Conservation (phyloP, 2,888 invertebrate species). For the Phyllotreta cruciferae region DNA sequence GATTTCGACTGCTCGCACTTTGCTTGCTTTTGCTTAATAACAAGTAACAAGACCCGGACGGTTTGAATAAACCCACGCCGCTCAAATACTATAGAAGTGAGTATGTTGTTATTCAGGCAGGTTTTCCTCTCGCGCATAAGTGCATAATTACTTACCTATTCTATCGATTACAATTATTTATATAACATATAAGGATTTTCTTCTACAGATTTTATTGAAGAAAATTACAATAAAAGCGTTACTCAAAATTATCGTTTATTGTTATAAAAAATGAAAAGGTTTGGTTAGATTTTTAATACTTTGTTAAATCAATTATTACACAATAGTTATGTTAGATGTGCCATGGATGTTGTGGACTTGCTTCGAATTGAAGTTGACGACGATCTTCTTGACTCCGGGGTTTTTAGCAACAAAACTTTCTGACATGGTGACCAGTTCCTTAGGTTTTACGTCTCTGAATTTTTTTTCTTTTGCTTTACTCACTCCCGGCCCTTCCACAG, state of each 20-base stretch:
- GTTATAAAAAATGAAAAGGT: background rate
- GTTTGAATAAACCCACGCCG: too few relatives aligned
- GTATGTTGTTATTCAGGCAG: too few relatives aligned
- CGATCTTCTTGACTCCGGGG: constrained; percentile 69
- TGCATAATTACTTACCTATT: constrained; percentile 1
- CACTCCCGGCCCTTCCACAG: constrained; percentile 74
- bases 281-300: background rate
- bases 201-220: background rate
- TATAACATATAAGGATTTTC: constrained; percentile 3
- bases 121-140: too few relatives aligned
- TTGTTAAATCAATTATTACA: background rate
- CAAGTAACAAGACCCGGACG: background rate
- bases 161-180: too few relatives aligned
- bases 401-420: constrained; percentile 70
- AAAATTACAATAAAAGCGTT: background rate
- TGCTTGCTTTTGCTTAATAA: background rate
- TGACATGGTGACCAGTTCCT: constrained; percentile 63
- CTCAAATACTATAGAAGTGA: too few relatives aligned
- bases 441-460: constrained; percentile 63
- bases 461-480: constrained; percentile 44
- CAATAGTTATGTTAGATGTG: constrained; percentile 52
- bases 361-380: constrained; percentile 75
- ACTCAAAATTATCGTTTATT: background rate
- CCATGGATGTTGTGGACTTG: constrained; percentile 76
- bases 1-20: background rate